A percentile compares a stretch with the other conserved stretches of the same genome.
These are phyloP conservation scores for Intellagama lesueurii DNA, from an alignment of 2,797 vertebrate genomes.

Conservation along the genomic window DNA sequence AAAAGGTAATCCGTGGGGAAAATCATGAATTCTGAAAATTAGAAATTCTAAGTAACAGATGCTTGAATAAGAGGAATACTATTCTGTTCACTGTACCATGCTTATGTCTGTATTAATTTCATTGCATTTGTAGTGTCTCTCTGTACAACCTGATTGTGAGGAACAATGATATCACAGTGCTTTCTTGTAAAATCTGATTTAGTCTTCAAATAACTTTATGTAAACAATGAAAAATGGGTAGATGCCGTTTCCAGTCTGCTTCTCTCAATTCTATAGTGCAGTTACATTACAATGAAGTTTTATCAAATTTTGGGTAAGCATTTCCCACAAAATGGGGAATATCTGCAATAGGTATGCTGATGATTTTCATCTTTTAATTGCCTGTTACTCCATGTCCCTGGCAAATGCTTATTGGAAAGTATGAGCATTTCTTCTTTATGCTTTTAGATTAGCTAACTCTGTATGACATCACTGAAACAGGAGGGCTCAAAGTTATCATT, in stretches of 20 bases:
- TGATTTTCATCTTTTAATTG: neutral
- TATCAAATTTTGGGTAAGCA: slow-evolving; percentile 24
- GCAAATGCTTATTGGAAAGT: too few species aligned
- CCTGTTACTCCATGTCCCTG: neutral
- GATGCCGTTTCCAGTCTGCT: slow-evolving; percentile 13
- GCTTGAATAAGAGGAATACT: neutral
- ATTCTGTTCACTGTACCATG: slow-evolving; percentile 2
- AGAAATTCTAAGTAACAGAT: neutral
- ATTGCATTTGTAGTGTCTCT: slow-evolving; percentile 14
- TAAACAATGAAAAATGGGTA: neutral
- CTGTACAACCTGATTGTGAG: slow-evolving; percentile 16
- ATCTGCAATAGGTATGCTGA: neutral
- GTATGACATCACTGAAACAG: too few species aligned
- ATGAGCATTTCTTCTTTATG: too few species aligned
- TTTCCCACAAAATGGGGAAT: neutral
- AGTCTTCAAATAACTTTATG: neutral
- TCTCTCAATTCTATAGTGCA: neutral
- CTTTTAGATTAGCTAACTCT: too few species aligned
- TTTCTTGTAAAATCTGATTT: slow-evolving; percentile 26
- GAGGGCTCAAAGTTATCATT: too few species aligned
- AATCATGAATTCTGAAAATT: slow-evolving; percentile 6
- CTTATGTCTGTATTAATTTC: slow-evolving; percentile 15
- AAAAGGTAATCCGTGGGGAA: neutral
- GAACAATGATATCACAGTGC: slow-evolving; percentile 21
- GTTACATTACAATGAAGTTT: neutral